Base-by-base conservation (phyloP, 2,113 vertebrate genomes). In the Onychostruthus taczanowskii region DNA sequence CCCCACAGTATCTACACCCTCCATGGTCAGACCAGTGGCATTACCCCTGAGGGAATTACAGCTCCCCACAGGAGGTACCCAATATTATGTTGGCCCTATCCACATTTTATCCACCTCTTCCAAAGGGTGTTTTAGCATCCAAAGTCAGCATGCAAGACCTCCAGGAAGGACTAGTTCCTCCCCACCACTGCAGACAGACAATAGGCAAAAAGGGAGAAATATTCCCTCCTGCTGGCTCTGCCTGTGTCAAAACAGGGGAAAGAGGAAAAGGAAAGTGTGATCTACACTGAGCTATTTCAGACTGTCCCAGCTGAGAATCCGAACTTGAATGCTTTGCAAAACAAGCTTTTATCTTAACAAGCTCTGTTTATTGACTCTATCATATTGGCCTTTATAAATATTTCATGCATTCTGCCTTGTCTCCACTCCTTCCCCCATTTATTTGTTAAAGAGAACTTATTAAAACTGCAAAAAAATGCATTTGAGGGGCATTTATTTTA, bases 401-500 rank as follows among this genome's bases (percentile, higher is more conserved):
- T 93, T 93, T 88, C 19, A 94, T 93, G 39, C 16, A 49, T 80
- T 94, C 39, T 74, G 14, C 35, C 50, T 88, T 88, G 46, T 85
- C 16, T 41, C 20, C 16, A 27, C 23, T 62, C 28, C 43, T 70
- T 49, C 17, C 11, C 1, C 1, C 16, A 41, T 26, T 75, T 93
- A 83, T 93, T 93, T 93, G 58, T 62, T 74, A 83, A 90, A 85
- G 13, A 74, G 35, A 39, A 70, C 8, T 74, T 76, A 59, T 26
- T 84, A 76, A 78, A 91, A 58, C 22, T 52, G 39, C 8, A 55
- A 73, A 84, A 88, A 88, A 81, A 76, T 18, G 2, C n/a, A 46
- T 74, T 89, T 86, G 43, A 90, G 50, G 19, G 56, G 10, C 39
- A 59, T 91, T 93, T 94, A 83, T 91, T 85, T 86, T 75, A 68